Base-by-base conservation (phyloP, 2,888 invertebrate species). In the Pardosa pseudoannulata region DNA sequence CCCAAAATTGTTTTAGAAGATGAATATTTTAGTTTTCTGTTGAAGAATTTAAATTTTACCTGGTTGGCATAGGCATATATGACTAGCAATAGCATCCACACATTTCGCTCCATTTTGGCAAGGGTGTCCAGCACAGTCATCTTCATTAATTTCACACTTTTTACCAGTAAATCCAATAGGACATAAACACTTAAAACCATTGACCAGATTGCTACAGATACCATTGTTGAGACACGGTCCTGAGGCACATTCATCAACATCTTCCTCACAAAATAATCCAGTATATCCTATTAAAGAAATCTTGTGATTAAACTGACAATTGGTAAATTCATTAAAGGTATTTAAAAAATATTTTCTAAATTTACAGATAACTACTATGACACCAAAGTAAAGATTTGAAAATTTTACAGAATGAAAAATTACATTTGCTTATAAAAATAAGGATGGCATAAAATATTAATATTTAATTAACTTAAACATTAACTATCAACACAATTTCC, bases 171-270 rank as follows among this genome's bases (percentile, higher is more conserved):
- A 97, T 6, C 97, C 97, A 89, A 95, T 94, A 11, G 96, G 95
- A 91, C 97, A 98, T 1, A 94, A 92, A 89, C 94, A 94, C 27
- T 90, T 89, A 74, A 89, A 90, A 5, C 89, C 88, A 78, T 91
- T 90, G 74, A 91, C 89, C 9, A 89, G 74, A 86, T 92, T 91
- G 31, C 89, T 89, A 88, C 92, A 92, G 2, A 89, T 88, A 13
- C 90, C 91, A 29, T 89, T 88, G 83, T 91, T 91, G 83, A 96
- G 92, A 90, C 98, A 98, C 0, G 97, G 97, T 91, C 94, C 95
- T 89, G 95, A 94, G 29, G 95, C 95, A 91, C 97, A 97, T 91
- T 97, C 97, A 92, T 97, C 96, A 79, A 97, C 96, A 91, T 97
- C 96, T 89, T 96, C 95, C 91, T 97, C 90, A 75, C 91, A 91